These are phyloP conservation scores for Yoshiicerus persimilis DNA, from an alignment of 1,140 invertebrate species.

Conservation along the genomic window DNA sequence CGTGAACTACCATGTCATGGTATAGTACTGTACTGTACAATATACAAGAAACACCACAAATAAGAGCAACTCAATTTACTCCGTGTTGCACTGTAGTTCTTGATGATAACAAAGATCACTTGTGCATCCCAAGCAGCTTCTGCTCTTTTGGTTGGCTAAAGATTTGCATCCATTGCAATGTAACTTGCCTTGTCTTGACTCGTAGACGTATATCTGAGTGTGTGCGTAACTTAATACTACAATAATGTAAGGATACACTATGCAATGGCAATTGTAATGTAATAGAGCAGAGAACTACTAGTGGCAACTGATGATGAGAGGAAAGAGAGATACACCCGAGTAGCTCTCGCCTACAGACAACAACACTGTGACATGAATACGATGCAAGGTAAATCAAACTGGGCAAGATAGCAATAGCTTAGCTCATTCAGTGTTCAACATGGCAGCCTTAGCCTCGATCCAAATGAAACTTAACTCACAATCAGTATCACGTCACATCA, in stretches of 20 bases:
- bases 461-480: not conserved
- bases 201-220: not conserved
- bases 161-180: not conserved
- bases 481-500: not conserved
- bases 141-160: not conserved
- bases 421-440: not conserved
- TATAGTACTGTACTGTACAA: not conserved
- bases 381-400: constrained; percentile 19
- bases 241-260: not conserved
- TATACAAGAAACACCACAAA: not conserved
- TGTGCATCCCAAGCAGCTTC: not conserved
- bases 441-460: constrained; percentile 17
- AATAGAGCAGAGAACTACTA: not conserved
- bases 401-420: constrained; percentile 1
- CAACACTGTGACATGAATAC: not conserved
- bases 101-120: not conserved
- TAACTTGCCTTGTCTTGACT: not conserved
- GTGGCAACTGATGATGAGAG: not conserved
- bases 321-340: not conserved
- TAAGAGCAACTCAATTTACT: not conserved
- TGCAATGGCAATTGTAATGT: not conserved
- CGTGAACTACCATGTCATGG: not conserved
- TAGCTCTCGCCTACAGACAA: constrained; percentile 10
- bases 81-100: not conserved
- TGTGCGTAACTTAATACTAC: not conserved